Percentiles rank a stretch among this genome's conserved stretches.
phyloP scores from a whole-genome alignment of 1,140 invertebrate species.

The Zaprionus ghesquierei region DNA sequence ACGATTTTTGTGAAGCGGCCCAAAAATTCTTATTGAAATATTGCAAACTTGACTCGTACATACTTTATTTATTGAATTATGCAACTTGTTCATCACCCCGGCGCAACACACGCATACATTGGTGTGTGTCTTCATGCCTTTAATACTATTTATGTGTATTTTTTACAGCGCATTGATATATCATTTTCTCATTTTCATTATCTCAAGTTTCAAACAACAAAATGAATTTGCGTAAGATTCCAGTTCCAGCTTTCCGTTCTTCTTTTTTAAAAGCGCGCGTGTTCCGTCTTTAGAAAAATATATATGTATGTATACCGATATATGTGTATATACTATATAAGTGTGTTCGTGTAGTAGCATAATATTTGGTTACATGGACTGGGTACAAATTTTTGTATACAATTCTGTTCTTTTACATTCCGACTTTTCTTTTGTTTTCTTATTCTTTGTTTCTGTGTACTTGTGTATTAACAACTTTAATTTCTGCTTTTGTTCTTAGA shows the following conservation, averaged over 20 bases:
- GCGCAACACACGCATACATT: slow-evolving; percentile 34
- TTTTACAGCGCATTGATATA: slow-evolving; percentile 79
- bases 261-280: slow-evolving; percentile 54
- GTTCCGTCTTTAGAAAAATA: slow-evolving; percentile 68
- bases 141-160: slow-evolving; percentile 72
- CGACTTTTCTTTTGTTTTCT: background rate
- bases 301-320: slow-evolving; percentile 59
- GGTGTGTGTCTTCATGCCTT: slow-evolving; percentile 38
- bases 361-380: slow-evolving; percentile 74
- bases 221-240: slow-evolving; percentile 24
- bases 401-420: slow-evolving; percentile 43
- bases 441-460: slow-evolving; percentile 10
- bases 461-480: slow-evolving; percentile 45
- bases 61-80: slow-evolving; percentile 73
- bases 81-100: slow-evolving; percentile 68
- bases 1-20: background rate
- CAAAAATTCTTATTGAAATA: background rate
- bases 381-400: slow-evolving; percentile 78
- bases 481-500: slow-evolving; percentile 44
- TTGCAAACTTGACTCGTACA: slow-evolving; percentile 38
- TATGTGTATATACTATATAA: slow-evolving; percentile 42
- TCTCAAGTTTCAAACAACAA: slow-evolving; percentile 54
- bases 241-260: slow-evolving; percentile 8
- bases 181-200: slow-evolving; percentile 31
- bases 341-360: slow-evolving; percentile 61